Evolutionary conservation across 2,888 invertebrate species (phyloP).

Genomic region (Lasioglossum zephyrum): DNA sequence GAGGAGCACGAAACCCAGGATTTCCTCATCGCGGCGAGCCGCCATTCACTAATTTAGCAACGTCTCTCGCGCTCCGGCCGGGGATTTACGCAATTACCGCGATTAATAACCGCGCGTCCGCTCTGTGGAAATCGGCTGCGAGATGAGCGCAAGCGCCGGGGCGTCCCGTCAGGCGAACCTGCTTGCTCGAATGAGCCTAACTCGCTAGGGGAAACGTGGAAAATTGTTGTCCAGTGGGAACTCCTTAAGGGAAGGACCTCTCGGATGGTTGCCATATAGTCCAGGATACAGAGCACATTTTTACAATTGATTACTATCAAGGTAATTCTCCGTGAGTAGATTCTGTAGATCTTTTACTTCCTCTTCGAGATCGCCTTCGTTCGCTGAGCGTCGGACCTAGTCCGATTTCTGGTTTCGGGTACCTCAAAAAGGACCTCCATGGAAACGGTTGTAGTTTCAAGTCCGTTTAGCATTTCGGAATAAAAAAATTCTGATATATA

Average conservation of each 20-base stretch:
- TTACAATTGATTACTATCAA: too few species aligned
- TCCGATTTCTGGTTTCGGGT: background rate
- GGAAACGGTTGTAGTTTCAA: background rate
- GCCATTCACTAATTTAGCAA: constrained; percentile 65
- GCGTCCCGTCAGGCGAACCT: background rate
- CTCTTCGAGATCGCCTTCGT: background rate
- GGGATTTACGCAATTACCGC: constrained; percentile 57
- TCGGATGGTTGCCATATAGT: background rate
- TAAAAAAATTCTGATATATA: background rate
- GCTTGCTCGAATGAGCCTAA: background rate
- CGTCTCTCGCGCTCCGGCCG: constrained; percentile 38
- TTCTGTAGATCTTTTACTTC: background rate
- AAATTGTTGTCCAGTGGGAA: background rate
- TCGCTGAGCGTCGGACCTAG: background rate
- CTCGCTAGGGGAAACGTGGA: background rate
- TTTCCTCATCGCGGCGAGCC: constrained; percentile 45
- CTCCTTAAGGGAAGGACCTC: background rate
- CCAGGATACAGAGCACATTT: too few species aligned
- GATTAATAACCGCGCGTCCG: constrained; percentile 68
- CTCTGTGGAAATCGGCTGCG: constrained; percentile 60
- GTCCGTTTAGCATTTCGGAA: too few species aligned
- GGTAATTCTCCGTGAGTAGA: too few species aligned
- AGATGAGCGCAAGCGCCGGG: constrained; percentile 15
- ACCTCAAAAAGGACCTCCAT: background rate
- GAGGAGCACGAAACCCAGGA: constrained; percentile 45